phyloP scores from a whole-genome alignment of 2,888 invertebrate genomes.

The Tinea trinotella region DNA sequence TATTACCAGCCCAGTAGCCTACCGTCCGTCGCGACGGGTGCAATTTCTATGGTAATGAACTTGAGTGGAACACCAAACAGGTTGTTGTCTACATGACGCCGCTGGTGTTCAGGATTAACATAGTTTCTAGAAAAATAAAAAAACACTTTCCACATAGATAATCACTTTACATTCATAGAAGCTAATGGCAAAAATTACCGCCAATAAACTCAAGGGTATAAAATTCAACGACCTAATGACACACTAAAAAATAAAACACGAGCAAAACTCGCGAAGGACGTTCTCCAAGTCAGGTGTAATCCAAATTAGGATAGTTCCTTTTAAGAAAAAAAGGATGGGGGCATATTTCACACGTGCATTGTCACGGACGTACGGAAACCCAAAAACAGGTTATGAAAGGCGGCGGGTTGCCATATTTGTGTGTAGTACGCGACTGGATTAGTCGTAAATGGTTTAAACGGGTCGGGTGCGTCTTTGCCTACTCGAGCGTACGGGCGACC shows the following conservation, averaged over 20 bases:
- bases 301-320: constrained; percentile 14
- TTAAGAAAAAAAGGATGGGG: constrained; percentile 27
- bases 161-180: constrained; percentile 2
- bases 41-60: constrained; percentile 60
- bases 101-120: constrained; percentile 16
- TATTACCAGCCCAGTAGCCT: constrained; percentile 39
- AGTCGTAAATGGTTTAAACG: constrained; percentile 70
- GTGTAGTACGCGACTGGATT: constrained; percentile 60
- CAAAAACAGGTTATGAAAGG: constrained; percentile 70
- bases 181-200: constrained; percentile 7
- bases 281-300: not conserved
- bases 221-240: not conserved
- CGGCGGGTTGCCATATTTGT: constrained; percentile 65
- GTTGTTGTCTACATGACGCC: constrained; percentile 17
- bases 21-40: constrained; percentile 36
- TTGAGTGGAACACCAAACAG: constrained; percentile 15
- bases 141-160: constrained; percentile 16
- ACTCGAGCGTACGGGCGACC: constrained; percentile 35
- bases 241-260: not conserved
- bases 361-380: constrained; percentile 62
- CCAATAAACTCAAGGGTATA: not conserved
- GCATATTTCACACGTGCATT: constrained; percentile 34
- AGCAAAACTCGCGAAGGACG: not conserved
- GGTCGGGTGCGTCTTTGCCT: constrained; percentile 55
- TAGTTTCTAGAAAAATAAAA: constrained; percentile 19